phyloP scores from a whole-genome alignment of 2,113 vertebrate genomes.

The Oreotragus oreotragus region DNA sequence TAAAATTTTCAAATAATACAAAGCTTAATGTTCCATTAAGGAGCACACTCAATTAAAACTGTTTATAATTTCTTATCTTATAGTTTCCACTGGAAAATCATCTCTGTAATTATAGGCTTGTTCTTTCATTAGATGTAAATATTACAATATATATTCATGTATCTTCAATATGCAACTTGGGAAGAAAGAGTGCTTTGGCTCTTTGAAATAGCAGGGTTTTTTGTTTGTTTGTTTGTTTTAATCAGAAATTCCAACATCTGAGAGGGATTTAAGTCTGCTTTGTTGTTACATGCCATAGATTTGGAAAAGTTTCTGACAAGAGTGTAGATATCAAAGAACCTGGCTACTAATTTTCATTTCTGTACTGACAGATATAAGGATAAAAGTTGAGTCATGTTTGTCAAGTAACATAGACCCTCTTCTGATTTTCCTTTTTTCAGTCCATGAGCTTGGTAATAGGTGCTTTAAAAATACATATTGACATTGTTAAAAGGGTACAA shows the following conservation, averaged over 20 bases:
- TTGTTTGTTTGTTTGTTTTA: background rate
- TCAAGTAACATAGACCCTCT: background rate
- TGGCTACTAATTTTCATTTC: background rate
- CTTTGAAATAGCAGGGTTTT: background rate
- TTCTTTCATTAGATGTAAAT: background rate
- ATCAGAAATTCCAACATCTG: background rate
- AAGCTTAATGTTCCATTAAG: background rate
- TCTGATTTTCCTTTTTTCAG: background rate
- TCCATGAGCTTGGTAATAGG: background rate
- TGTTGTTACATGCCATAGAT: background rate
- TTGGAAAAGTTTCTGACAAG: background rate
- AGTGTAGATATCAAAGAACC: background rate
- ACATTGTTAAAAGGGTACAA: background rate
- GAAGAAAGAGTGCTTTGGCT: background rate
- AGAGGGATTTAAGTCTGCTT: background rate
- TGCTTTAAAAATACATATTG: background rate
- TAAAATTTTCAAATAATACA: background rate
- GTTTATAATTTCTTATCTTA: background rate
- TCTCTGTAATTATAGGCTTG: background rate
- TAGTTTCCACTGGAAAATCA: background rate
- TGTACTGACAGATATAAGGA: background rate
- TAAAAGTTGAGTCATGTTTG: background rate
- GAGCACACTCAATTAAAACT: background rate
- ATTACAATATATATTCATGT: background rate
- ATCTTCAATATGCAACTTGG: background rate